phyloP scores from a whole-genome alignment of 2,888 invertebrate genomes.

The Pammene fasciana region DNA sequence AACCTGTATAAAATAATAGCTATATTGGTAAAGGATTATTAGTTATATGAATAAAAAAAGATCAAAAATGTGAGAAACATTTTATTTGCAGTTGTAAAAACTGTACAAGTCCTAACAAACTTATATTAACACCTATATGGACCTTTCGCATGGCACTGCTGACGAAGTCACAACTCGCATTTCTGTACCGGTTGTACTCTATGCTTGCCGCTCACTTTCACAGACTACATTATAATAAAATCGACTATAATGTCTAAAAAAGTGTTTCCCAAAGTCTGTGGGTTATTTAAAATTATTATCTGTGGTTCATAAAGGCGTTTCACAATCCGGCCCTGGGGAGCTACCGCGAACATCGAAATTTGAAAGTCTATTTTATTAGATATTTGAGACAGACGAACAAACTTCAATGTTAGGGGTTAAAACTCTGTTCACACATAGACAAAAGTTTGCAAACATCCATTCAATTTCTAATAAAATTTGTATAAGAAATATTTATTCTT shows the following conservation, averaged over 20 bases:
- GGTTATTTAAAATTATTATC: conserved; percentile 9
- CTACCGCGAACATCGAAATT: neutral
- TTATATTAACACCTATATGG: conserved; percentile 82
- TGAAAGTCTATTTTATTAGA: neutral
- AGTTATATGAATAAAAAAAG: conserved; percentile 52
- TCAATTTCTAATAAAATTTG: conserved; percentile 30
- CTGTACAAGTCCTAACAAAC: conserved; percentile 84
- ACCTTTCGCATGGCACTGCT: conserved; percentile 81
- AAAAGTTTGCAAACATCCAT: conserved; percentile 39
- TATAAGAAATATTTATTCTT: conserved; percentile 34
- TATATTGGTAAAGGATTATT: neutral
- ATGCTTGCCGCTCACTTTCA: conserved; percentile 47
- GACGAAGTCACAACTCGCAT: conserved; percentile 56
- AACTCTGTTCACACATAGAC: conserved; percentile 30
- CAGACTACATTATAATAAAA: conserved; percentile 16
- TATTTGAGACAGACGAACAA: neutral
- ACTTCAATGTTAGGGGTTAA: neutral
- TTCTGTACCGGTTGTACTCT: conserved; percentile 44
- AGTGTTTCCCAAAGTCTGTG: conserved; percentile 18
- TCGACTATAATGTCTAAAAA: conserved; percentile 19
- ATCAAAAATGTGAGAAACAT: conserved; percentile 74
- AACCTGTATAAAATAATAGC: neutral
- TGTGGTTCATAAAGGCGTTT: conserved; percentile 23
- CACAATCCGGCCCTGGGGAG: conserved; percentile 4
- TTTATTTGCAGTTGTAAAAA: conserved; percentile 84